These are phyloP conservation scores for Oegoconia quadripuncta DNA, from an alignment of 2,888 invertebrate species.

Conservation along the genomic window DNA sequence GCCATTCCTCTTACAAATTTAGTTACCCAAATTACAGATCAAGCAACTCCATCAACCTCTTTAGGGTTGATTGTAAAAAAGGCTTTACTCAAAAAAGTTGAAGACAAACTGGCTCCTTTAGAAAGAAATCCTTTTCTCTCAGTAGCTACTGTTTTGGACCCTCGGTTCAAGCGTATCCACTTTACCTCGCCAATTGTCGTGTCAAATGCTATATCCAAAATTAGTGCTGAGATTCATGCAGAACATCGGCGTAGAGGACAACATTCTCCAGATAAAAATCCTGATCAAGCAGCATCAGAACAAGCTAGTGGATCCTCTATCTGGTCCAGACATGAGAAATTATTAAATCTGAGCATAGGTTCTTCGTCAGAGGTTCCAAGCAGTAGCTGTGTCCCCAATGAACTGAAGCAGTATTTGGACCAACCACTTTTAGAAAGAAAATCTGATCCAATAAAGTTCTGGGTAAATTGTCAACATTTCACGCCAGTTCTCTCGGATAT, in stretches of 20 bases:
- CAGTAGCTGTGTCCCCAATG: slow-evolving; percentile 17
- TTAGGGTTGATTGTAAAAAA: no score
- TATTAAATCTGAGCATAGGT: slow-evolving; percentile 22
- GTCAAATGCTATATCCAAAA: slow-evolving; percentile 21
- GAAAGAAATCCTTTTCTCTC: no score
- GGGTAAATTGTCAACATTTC: slow-evolving; percentile 20
- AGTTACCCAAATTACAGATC: no score
- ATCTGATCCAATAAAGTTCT: slow-evolving; percentile 23
- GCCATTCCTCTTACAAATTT: no score
- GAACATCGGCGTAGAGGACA: slow-evolving; percentile 22
- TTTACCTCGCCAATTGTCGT: no score
- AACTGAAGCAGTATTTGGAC: slow-evolving; percentile 32
- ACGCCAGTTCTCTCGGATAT: slow-evolving; percentile 31
- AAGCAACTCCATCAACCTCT: no score
- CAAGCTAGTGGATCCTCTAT: slow-evolving; percentile 9
- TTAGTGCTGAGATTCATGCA: slow-evolving; percentile 17
- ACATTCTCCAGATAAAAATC: slow-evolving; percentile 16
- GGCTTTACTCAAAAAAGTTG: no score
- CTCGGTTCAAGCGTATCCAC: no score
- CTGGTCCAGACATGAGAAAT: slow-evolving; percentile 14
- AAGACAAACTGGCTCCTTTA: no score
- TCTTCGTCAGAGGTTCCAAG: no score
- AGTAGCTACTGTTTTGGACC: no score
- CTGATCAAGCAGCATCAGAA: slow-evolving; percentile 14
- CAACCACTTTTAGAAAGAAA: slow-evolving; percentile 17